Evolutionary conservation across 2,797 vertebrate species (phyloP).

Genomic region (Lophius americanus): DNA sequence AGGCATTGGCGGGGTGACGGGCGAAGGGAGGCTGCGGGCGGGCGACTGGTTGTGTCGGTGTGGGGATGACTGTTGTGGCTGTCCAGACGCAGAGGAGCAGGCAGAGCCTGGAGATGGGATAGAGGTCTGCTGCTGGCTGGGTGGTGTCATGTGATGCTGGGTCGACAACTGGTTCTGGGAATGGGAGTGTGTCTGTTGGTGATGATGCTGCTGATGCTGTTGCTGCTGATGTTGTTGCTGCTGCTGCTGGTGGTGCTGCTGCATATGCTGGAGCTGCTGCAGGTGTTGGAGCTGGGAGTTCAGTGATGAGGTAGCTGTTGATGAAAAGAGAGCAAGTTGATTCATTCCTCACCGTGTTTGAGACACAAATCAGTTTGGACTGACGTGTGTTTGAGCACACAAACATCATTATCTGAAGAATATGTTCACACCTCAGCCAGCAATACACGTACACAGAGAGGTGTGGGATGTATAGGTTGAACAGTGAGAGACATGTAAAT

Average conservation of each 20-base stretch:
- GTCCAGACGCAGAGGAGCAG: conserved; percentile 79
- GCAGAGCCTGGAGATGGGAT: conserved; percentile 77
- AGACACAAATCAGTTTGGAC: conserved; percentile 7
- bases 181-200: conserved; percentile 81
- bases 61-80: conserved; percentile 83
- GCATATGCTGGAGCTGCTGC: conserved; percentile 96
- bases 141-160: conserved; percentile 84
- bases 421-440: conserved; percentile 54
- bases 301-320: conserved; percentile 98
- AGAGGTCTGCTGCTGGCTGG: conserved; percentile 79
- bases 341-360: conserved; percentile 17
- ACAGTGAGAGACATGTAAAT: conserved; percentile 71
- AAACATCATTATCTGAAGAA: conserved; percentile 51
- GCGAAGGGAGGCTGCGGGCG: conserved; percentile 91
- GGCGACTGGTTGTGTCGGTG: conserved; percentile 91
- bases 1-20: conserved; percentile 92
- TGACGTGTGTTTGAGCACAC: conserved; percentile 33
- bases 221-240: conserved; percentile 82
- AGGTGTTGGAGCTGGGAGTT: conserved; percentile 98
- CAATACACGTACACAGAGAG: conserved; percentile 37
- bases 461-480: conserved; percentile 56
- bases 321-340: conserved; percentile 48
- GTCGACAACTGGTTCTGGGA: conserved; percentile 79
- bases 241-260: conserved; percentile 89
- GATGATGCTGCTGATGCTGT: conserved; percentile 79